Base-by-base conservation (phyloP, 1,140 invertebrate species). In the Leptopilina boulardi region DNA sequence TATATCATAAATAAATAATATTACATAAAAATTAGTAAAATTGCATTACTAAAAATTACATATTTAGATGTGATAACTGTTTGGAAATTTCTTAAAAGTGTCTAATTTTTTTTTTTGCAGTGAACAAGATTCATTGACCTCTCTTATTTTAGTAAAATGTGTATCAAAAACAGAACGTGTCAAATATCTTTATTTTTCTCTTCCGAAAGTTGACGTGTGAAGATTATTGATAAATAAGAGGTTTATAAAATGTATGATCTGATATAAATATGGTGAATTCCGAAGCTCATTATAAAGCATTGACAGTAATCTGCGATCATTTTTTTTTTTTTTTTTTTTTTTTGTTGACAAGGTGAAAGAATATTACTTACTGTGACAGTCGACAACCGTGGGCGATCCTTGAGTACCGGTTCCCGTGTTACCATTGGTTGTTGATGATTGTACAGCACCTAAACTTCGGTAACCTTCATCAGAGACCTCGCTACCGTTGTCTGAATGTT, bases 391-490 rank as follows among this genome's bases (percentile, higher is more conserved):
- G 83, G 86, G 86, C 83, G 86, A 87, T 74, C 76, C 85, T 77
- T 87, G 85, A 42, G 80, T 86, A 80, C 81, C 85, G 76, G 80
- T 84, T 41, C 51, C 82, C 71, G 83, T 86, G 89, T 91, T 74
- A 82, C 90, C 23, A 72, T 80, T 85, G 56, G 81, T 77, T 9
- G 82, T 83, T 51, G 92, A 87, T 21, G 92, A 91, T 76, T 94
- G 94, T 34, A 95, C 93, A 26, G 95, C 91, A 8, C 95, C 95
- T 80, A 96, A 88, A 84, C 95, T 96, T 84, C 96, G 93, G 85
- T 97, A 97, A 4, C 96, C 96, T 86, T 97, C 96, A 89, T 97
- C 96, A 54, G 96, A 96, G 19, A 97, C 95, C 87, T 97, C 96
- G 75, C 96, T 96, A 3, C 96, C 95, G 81, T 96, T 96, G 87